These are phyloP conservation scores for Eubasilissa regina DNA, from an alignment of 1,140 invertebrate species.

Conservation along the genomic window DNA sequence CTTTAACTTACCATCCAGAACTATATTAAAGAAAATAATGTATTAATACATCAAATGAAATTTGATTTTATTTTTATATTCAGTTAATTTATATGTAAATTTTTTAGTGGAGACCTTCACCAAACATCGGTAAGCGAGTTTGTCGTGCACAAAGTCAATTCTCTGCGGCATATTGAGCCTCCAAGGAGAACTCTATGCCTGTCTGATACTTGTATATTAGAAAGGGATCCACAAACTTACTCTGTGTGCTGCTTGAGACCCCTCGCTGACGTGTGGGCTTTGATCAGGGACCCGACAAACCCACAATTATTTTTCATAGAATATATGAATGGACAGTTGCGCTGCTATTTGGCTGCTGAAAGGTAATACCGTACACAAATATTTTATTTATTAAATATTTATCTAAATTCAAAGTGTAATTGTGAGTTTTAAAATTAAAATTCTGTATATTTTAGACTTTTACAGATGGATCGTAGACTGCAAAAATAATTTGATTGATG, in stretches of 20 bases:
- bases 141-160: slow-evolving; percentile 89
- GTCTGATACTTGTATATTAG: slow-evolving; percentile 95
- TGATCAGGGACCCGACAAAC: slow-evolving; percentile 91
- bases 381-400: not conserved
- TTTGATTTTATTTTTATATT: too few species aligned
- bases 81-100: not conserved
- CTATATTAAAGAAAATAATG: too few species aligned
- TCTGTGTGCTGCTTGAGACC: slow-evolving; percentile 90
- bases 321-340: slow-evolving; percentile 92
- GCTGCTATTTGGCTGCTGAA: slow-evolving; percentile 87
- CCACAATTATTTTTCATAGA: slow-evolving; percentile 96
- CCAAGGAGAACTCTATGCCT: slow-evolving; percentile 93
- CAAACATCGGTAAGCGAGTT: slow-evolving; percentile 95
- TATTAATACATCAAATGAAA: too few species aligned
- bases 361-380: slow-evolving; percentile 71
- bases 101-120: slow-evolving; percentile 85
- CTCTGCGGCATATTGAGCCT: slow-evolving; percentile 82
- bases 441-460: too few species aligned
- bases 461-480: too few species aligned
- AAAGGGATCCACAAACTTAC: slow-evolving; percentile 97
- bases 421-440: not conserved
- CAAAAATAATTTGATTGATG: too few species aligned
- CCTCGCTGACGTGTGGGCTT: slow-evolving; percentile 90
- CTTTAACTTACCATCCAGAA: too few species aligned
- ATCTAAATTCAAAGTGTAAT: not conserved